A percentile compares a stretch with the other conserved stretches of the same genome.
Conservation (phyloP, 2,113 vertebrate genomes). For the Carettochelys insculpta region DNA sequence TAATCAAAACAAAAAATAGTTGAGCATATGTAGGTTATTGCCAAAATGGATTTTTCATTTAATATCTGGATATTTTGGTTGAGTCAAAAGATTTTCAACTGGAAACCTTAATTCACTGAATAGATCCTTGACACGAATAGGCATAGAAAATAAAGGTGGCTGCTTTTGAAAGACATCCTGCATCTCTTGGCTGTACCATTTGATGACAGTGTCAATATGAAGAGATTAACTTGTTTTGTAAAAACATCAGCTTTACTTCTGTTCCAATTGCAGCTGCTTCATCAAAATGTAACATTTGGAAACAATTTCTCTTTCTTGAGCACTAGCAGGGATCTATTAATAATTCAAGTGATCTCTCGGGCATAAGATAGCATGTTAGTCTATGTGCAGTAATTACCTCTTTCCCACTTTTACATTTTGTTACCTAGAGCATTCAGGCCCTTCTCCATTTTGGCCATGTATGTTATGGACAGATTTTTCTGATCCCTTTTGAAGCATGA, state of each 20-base stretch:
- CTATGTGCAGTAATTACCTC: neutral
- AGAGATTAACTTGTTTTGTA: neutral
- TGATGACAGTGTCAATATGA: neutral
- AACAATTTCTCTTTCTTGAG: neutral
- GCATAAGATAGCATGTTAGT: neutral
- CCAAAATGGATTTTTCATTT: neutral
- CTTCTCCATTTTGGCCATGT: fast-evolving
- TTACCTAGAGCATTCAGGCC: neutral
- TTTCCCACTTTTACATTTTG: neutral
- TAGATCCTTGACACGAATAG: neutral
- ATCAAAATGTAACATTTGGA: neutral
- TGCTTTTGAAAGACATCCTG: neutral
- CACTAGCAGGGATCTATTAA: neutral
- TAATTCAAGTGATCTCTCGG: neutral
- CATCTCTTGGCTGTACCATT: neutral
- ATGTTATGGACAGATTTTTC: fast-evolving
- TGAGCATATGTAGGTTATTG: neutral
- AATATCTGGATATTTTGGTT: neutral
- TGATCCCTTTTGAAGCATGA: neutral
- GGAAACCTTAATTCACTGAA: neutral
- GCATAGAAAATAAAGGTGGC: neutral
- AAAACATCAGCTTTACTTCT: neutral
- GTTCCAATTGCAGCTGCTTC: neutral
- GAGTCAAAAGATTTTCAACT: too few species aligned
- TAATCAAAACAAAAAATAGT: neutral